phyloP scores from a whole-genome alignment of 2,888 invertebrate genomes.

The Epistrophella euchroma region DNA sequence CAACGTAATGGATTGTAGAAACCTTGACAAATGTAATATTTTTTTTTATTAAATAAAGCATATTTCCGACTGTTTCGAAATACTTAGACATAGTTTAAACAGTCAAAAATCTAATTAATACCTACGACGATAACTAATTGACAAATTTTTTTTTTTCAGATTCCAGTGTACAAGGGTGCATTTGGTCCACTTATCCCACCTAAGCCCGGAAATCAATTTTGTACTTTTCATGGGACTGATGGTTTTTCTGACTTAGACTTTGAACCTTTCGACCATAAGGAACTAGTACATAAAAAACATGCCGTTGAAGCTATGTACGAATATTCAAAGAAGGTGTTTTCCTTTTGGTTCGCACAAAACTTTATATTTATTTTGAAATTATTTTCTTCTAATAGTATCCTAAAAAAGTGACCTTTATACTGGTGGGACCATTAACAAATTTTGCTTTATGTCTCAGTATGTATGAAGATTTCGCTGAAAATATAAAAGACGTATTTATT shows the following conservation, averaged over 20 bases:
- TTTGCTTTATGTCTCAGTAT: slow-evolving; percentile 89
- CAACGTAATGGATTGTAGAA: too few species aligned
- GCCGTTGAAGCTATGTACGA: slow-evolving; percentile 87
- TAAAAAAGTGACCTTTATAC: slow-evolving; percentile 86
- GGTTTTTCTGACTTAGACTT: slow-evolving; percentile 88
- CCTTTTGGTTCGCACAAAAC: not conserved
- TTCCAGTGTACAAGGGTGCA: slow-evolving; percentile 79
- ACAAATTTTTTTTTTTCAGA: slow-evolving; percentile 64
- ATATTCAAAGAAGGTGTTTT: slow-evolving; percentile 85
- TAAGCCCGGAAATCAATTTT: slow-evolving; percentile 10
- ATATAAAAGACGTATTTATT: slow-evolving; percentile 88
- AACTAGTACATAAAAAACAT: slow-evolving; percentile 84
- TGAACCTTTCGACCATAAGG: slow-evolving; percentile 81
- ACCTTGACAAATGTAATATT: too few species aligned
- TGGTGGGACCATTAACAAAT: slow-evolving; percentile 91
- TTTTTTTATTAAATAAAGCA: too few species aligned
- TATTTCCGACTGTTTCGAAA: too few species aligned
- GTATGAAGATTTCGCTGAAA: slow-evolving; percentile 86
- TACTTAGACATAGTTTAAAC: too few species aligned
- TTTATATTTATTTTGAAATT: not conserved
- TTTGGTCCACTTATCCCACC: slow-evolving; percentile 80
- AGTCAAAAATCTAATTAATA: too few species aligned
- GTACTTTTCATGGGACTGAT: slow-evolving; percentile 86
- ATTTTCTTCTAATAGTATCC: slow-evolving; percentile 79
- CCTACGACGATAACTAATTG: too few species aligned